Conservation (phyloP, 2,797 vertebrate species). For the Tapera naevia region DNA sequence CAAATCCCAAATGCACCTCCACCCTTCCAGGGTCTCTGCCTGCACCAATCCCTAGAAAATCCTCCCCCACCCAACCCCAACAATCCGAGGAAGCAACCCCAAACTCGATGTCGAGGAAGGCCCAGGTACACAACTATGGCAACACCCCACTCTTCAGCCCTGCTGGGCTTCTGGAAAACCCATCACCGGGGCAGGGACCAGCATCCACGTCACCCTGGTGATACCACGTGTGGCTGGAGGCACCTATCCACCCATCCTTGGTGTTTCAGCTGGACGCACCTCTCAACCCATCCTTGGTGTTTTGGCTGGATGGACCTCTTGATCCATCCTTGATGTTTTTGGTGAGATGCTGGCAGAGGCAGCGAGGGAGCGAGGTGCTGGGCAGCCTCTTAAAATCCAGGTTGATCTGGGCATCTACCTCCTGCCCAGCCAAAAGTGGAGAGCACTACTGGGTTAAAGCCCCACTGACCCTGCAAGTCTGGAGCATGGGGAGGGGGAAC, state of each 20-base stretch:
- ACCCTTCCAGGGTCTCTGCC: not conserved
- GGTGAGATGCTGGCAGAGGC: not conserved
- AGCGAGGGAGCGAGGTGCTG: not conserved
- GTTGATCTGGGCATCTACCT: too few species aligned
- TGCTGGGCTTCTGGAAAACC: not conserved
- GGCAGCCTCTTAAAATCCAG: not conserved
- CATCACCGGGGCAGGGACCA: accelerated
- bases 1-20: not conserved
- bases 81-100: accelerated
- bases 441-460: too few species aligned
- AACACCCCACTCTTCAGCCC: not conserved
- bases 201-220: accelerated
- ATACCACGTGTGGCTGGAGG: accelerated
- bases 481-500: too few species aligned
- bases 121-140: accelerated
- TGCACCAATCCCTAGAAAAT: accelerated
- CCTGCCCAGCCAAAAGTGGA: too few species aligned
- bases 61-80: not conserved
- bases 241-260: accelerated
- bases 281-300: too few species aligned
- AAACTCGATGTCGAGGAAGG: accelerated
- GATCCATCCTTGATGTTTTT: accelerated
- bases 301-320: too few species aligned
- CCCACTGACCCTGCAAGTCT: too few species aligned
- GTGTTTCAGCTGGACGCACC: too few species aligned